Evolutionary conservation across 2,797 vertebrate species (phyloP).

Genomic region (Uromys caudimaculatus): DNA sequence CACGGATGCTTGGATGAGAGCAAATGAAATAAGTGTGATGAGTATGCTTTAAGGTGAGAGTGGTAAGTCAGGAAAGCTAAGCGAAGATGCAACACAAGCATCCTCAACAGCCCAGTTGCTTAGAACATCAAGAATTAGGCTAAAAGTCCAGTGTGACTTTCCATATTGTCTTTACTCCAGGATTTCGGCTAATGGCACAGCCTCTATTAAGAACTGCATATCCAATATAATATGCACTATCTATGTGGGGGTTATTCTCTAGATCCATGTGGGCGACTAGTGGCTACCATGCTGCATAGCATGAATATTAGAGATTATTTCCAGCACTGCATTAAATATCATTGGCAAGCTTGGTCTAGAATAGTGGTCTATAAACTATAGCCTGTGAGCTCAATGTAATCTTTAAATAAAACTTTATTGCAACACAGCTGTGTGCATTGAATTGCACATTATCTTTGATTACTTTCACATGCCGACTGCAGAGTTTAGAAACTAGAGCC

Average conservation of each 20-base stretch:
- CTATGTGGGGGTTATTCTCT: not conserved
- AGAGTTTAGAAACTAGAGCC: not conserved
- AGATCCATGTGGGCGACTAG: not conserved
- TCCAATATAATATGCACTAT: not conserved
- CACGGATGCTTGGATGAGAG: not conserved
- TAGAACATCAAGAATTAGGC: not conserved
- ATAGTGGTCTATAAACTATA: not conserved
- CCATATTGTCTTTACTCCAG: not conserved
- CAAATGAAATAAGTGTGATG: not conserved
- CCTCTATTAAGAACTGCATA: not conserved
- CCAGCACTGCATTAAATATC: not conserved
- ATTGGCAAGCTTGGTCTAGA: not conserved
- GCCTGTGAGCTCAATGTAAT: not conserved
- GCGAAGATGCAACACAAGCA: not conserved
- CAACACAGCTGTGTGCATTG: not conserved
- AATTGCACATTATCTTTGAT: not conserved
- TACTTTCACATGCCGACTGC: not conserved
- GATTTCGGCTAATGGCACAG: not conserved
- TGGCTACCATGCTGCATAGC: not conserved
- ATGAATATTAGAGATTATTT: not conserved
- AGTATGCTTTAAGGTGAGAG: not conserved
- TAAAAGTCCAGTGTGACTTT: not conserved
- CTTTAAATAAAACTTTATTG: conserved; percentile 54
- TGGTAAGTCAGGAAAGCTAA: not conserved
- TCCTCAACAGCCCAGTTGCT: not conserved